Evolutionary conservation across 2,888 invertebrate species (phyloP), one percentile per base, ranked within the genome.

Genomic region (Xylota sylvarum): DNA sequence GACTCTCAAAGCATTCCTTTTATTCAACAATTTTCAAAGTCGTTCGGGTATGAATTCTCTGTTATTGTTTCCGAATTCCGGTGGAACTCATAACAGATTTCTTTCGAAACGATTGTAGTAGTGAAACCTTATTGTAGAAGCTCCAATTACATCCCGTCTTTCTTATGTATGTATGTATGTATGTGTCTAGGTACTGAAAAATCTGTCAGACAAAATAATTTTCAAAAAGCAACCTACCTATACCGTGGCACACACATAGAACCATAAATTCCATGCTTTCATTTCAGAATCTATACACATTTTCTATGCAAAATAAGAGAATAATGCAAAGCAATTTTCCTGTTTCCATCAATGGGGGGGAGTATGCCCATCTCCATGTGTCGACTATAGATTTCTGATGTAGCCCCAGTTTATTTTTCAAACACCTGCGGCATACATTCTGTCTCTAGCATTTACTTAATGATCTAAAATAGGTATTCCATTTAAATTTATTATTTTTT

Each of bases 381-480:
- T 35, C 55, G 55, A 43, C 46, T 65, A 37, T 56, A 43, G 48
- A 46, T 46, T 67, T 46, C 46, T 58, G 58, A 37, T 77, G 27
- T 67, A 30, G 35, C 37, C 23, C 52, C 56, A 55, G 55, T 76
- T 73, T 65, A 27, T 46, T 56, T 76, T 64, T 12, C 69, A 58
- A 70, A 70, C 82, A 69, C 70, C 82, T 76, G 70, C 58, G 74
- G 52, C 69, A 64, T 62, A 52, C 50, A 62, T 5, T 65, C 23
- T 52, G 23, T 58, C 64, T 73, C 35, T n/a, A 76, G 65, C 74
- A 65, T 76, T 85, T 70, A 60, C 76, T 70, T 85, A 85, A 81
- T 85, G 80, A 81, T 58, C 37, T 46, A 48, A 85, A 76, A 81
- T 81, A 70, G 81, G 76, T 65, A 76, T 81, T 76, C 48, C 46